phyloP scores from a whole-genome alignment of 2,113 vertebrate genomes.

The Typhlomys cinereus region DNA sequence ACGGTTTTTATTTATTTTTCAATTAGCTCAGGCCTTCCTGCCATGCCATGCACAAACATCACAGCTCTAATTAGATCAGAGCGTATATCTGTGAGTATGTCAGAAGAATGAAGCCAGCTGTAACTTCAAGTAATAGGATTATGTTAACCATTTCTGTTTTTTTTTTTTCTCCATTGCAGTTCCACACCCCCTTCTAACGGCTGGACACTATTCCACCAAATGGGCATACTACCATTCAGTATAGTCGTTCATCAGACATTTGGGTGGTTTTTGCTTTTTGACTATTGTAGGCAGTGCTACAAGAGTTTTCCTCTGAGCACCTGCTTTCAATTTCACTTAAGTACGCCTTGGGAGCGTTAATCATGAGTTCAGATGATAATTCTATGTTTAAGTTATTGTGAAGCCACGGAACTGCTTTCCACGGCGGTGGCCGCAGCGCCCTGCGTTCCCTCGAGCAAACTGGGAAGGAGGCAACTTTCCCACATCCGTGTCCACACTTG shows the following conservation, averaged over 20 bases:
- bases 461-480: background rate
- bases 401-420: background rate
- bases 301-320: background rate
- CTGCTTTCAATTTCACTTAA: background rate
- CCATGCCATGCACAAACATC: no score
- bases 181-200: background rate
- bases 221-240: background rate
- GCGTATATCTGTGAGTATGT: no score
- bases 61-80: no score
- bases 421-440: background rate
- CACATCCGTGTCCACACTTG: background rate
- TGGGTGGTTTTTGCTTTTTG: background rate
- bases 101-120: no score
- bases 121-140: no score
- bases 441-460: background rate
- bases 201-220: background rate
- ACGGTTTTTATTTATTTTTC: no score
- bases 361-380: background rate
- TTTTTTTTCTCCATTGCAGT: no score
- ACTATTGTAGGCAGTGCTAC: background rate
- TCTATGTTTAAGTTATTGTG: slow-evolving; percentile 2
- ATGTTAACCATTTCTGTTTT: no score
- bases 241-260: background rate
- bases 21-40: no score
- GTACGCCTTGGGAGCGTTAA: background rate